Evolutionary conservation across 1,140 invertebrate species (phyloP).

Genomic region (Leptinotarsa lineolata): DNA sequence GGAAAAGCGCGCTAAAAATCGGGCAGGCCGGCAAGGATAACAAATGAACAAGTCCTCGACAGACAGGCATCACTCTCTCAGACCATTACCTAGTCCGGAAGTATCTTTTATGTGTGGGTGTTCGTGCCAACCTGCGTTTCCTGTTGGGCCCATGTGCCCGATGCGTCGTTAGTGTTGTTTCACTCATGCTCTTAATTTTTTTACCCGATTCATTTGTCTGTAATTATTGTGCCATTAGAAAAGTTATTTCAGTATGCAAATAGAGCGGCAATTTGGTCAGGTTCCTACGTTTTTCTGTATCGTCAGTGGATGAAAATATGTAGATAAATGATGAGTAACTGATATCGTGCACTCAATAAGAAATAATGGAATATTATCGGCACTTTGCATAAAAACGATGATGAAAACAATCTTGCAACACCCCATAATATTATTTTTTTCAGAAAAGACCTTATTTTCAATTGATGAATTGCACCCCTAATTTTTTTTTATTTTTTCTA

Average conservation of each 20-base stretch:
- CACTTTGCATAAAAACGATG: too few species aligned
- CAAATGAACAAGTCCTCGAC: constrained; percentile 44
- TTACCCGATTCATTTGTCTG: constrained; percentile 43
- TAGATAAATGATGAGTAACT: too few species aligned
- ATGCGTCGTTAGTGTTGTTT: constrained; percentile 28
- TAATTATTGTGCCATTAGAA: constrained; percentile 44
- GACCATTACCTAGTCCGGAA: constrained; percentile 51
- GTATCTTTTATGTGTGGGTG: constrained; percentile 51
- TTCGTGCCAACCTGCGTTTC: constrained; percentile 54
- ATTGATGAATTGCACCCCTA: too few species aligned
- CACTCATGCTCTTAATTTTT: constrained; percentile 42
- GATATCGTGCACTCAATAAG: too few species aligned
- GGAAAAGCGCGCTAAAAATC: constrained; percentile 17
- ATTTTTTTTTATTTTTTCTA: too few species aligned
- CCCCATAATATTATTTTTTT: too few species aligned
- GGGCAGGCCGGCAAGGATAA: constrained; percentile 32
- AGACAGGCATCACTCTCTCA: constrained; percentile 48
- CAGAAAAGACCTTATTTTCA: too few species aligned
- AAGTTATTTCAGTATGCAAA: background rate
- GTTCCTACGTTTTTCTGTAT: too few species aligned
- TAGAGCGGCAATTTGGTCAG: background rate
- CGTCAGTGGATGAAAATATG: too few species aligned
- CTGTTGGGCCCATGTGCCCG: constrained; percentile 46
- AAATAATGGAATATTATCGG: too few species aligned
- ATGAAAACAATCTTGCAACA: too few species aligned